These are phyloP conservation scores for Tachina grossa DNA, from an alignment of 2,888 invertebrate genomes.

Conservation along the genomic window DNA sequence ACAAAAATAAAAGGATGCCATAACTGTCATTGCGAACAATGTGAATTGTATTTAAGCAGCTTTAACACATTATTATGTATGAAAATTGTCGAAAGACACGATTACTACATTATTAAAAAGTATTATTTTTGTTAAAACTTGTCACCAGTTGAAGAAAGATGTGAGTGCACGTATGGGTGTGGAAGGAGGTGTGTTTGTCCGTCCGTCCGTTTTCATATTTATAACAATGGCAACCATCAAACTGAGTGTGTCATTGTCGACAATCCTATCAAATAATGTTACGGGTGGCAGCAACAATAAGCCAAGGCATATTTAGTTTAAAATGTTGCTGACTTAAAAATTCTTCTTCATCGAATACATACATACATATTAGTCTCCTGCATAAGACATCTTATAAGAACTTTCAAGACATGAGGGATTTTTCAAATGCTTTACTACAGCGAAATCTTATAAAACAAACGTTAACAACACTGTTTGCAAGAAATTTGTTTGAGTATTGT, in stretches of 20 bases:
- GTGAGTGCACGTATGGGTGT: neutral
- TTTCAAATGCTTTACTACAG: too few species aligned
- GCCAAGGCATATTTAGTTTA: constrained; percentile 60
- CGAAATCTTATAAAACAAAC: too few species aligned
- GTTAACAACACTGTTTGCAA: too few species aligned
- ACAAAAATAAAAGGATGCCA: constrained; percentile 22
- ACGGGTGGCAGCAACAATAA: constrained; percentile 53
- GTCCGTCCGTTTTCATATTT: neutral
- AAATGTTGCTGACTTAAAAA: constrained; percentile 65
- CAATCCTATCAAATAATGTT: constrained; percentile 62
- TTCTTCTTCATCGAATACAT: constrained; percentile 22
- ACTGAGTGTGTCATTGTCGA: constrained; percentile 68
- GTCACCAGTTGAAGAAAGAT: neutral
- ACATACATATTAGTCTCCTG: too few species aligned
- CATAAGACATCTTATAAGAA: too few species aligned
- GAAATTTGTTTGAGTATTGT: too few species aligned
- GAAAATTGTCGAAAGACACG: constrained; percentile 40
- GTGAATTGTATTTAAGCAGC: constrained; percentile 30
- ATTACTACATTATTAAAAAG: constrained; percentile 43
- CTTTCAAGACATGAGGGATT: too few species aligned
- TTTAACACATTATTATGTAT: constrained; percentile 40
- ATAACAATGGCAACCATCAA: constrained; percentile 64
- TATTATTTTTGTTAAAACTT: constrained; percentile 38
- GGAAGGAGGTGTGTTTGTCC: neutral
- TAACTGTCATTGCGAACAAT: constrained; percentile 55